Base-by-base conservation (phyloP, 1,140 invertebrate species). In the Drosophila eugracilis region DNA sequence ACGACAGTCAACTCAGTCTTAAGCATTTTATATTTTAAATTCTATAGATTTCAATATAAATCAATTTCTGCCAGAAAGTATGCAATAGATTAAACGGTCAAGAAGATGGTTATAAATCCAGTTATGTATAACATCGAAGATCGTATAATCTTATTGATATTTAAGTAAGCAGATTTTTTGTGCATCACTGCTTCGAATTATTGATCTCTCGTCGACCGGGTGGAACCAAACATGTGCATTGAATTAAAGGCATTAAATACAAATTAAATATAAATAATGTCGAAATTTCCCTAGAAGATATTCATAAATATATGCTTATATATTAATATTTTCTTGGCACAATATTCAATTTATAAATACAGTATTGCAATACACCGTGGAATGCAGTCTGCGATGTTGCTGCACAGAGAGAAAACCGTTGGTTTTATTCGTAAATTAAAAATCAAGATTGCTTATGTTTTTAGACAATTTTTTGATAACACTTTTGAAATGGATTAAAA, bases 311-410 rank as follows among this genome's bases (percentile, higher is more conserved):
- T 42, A 22, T 37, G 19, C 65, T 39, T 62, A 57, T 53, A 63
- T 74, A 77, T 58, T 72, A 66, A 69, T 66, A 67, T 53, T 78
- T 85, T 89, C 75, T 89, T 89, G 86, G 86, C 86, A 89, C 86
- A 89, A 78, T 78, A 89, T 89, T 85, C 71, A 69, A 85, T 85
- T 89, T 89, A 89, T 85, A 89, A 89, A 89, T 89, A 85, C 81
- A 57, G 67, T 75, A 75, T 81, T 89, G 73, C 79, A 78, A 75
- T 88, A 67, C 57, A 62, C 60, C 78, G 83, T 88, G 83, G 83
- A 86, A 86, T 86, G 83, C 83, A 78, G 48, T 44, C 71, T 36
- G 58, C 67, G 45, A 69, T 10, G 39, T 34, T 2, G 26, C 10
- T 24, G 21, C 66, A 32, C 48, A 19, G 30, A 2, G 3, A 34